phyloP scores from a whole-genome alignment of 1,140 invertebrate species.

The Melanaphis sacchari region DNA sequence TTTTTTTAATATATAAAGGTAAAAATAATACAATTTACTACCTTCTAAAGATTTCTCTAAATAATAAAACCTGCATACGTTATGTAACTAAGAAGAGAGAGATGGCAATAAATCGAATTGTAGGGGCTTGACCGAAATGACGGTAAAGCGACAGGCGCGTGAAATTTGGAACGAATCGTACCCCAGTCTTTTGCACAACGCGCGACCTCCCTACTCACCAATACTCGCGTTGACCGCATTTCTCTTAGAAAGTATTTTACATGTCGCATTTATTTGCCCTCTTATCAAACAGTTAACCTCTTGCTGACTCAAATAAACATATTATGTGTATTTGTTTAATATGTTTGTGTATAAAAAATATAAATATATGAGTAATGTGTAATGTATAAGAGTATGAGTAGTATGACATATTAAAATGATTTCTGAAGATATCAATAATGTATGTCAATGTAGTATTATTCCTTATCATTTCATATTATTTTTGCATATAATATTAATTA shows the following conservation, averaged over 20 bases:
- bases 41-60: slow-evolving; percentile 45
- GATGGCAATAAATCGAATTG: slow-evolving; percentile 45
- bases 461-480: not conserved
- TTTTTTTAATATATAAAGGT: not conserved
- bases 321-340: slow-evolving; percentile 11
- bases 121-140: slow-evolving; percentile 54
- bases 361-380: not conserved
- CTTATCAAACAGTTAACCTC: slow-evolving; percentile 54
- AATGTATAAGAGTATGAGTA: not conserved
- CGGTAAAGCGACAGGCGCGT: slow-evolving; percentile 56
- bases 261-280: slow-evolving; percentile 55
- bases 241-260: slow-evolving; percentile 58
- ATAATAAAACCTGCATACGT: slow-evolving; percentile 17
- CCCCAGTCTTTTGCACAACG: slow-evolving; percentile 47
- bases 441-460: not conserved
- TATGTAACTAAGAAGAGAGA: slow-evolving; percentile 50
- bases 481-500: not conserved
- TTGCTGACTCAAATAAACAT: slow-evolving; percentile 31
- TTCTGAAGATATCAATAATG: not conserved
- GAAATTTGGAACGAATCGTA: slow-evolving; percentile 57
- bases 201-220: slow-evolving; percentile 52
- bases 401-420: not conserved
- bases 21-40: not conserved
- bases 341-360: not conserved
- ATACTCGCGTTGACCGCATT: slow-evolving; percentile 48